Base-by-base conservation (phyloP, 2,113 vertebrate genomes). In the Phrynosoma blainvillii region DNA sequence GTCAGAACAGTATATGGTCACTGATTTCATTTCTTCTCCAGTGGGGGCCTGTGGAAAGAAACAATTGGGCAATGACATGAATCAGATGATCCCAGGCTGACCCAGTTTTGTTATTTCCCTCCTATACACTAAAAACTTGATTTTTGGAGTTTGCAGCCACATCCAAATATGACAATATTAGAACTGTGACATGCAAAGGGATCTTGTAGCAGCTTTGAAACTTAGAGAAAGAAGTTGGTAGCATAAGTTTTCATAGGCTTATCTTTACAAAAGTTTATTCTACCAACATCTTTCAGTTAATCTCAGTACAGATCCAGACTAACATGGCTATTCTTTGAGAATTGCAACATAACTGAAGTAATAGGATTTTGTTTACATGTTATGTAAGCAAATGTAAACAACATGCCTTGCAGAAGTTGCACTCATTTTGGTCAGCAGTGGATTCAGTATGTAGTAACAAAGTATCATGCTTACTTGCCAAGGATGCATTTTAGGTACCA, bases 31-130 rank as follows among this genome's bases (percentile, higher is more conserved):
- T 59, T 40, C 12, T 16, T 74, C 73, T 81, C 10, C 42, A 42
- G 56, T 74, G 52, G 36, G 47, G 47, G 16, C 68, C 40, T 80
- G 47, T 40, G 54, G 65, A 79, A 54, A 59, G 65, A 79, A 73
- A 62, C 74, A 40, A 42, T 70, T 73, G 32, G 62, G 68, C 54
- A 3, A 40, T 59, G 36, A 32, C n/a, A n/a, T 84, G 68, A 84
- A 68, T 84, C 42, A 73, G 68, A 71, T 71, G 56, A 84, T 84
- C 82, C 23, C 68, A 70, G 16, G n/a, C 36, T 75, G 77, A 62
- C 42, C 54, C 36, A 74, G 32, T 87, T 87, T 42, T 87, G n/a
- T 25, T 87, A 59, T 25, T 75, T 65, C 30, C 56, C 32, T 75
- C 65, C 77, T 75, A 12, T 25, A 52, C 20, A 36, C 77, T 36